phyloP scores from a whole-genome alignment of 35 echinoderm and acorn worm genomes.

The Heliocidaris tuberculata region DNA sequence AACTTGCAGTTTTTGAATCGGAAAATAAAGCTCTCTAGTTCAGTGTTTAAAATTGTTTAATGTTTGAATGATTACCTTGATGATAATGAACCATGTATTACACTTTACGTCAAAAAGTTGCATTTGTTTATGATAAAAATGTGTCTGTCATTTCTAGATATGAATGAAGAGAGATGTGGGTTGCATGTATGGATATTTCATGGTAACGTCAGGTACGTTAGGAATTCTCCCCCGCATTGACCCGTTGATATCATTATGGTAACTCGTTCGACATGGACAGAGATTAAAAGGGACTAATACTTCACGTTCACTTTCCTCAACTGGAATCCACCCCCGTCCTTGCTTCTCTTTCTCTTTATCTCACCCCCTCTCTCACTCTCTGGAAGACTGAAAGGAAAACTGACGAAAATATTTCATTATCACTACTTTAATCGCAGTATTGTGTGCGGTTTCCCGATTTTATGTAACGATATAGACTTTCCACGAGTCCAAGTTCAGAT shows the following conservation, averaged over 20 bases:
- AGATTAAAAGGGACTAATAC: constrained; percentile 3
- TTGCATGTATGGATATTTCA: background rate
- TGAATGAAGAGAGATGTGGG: background rate
- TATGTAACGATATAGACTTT: too few species aligned
- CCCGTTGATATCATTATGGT: background rate
- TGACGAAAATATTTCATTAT: too few species aligned
- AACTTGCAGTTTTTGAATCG: too few species aligned
- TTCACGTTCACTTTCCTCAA: background rate
- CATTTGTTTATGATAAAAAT: background rate
- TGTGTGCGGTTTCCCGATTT: too few species aligned
- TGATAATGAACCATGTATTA: too few species aligned
- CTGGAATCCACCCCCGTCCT: background rate
- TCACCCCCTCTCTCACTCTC: background rate
- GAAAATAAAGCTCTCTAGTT: too few species aligned
- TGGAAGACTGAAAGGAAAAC: too few species aligned
- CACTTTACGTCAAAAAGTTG: background rate
- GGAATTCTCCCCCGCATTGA: background rate
- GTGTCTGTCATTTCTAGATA: background rate
- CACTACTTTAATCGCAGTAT: too few species aligned
- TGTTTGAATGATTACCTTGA: too few species aligned
- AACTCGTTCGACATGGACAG: background rate
- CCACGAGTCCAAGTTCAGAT: too few species aligned
- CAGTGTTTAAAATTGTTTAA: too few species aligned
- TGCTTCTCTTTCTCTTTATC: background rate
- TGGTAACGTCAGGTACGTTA: background rate